phyloP scores from a whole-genome alignment of 2,888 invertebrate species.

The Andricus curvator region DNA sequence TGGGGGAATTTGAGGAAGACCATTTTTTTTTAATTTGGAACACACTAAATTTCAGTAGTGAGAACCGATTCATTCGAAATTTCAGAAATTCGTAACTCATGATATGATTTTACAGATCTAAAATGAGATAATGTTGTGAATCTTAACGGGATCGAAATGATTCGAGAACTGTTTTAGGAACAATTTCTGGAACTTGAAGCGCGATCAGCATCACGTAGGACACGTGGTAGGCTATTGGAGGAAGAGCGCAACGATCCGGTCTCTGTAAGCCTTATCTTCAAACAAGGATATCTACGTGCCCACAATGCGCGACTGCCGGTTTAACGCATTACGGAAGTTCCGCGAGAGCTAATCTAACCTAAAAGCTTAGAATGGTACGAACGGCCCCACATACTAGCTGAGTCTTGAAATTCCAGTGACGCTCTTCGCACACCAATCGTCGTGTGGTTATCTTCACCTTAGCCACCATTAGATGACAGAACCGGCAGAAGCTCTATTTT shows the following conservation, averaged over 20 bases:
- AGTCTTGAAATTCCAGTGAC: conserved; percentile 61
- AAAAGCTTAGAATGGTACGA: conserved; percentile 61
- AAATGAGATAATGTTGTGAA: background rate
- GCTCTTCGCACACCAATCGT: conserved; percentile 46
- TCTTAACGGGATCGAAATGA: conserved; percentile 10
- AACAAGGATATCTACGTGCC: conserved; percentile 45
- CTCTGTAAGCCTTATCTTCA: conserved; percentile 40
- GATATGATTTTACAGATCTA: no score
- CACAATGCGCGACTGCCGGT: conserved; percentile 63
- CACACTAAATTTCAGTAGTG: no score
- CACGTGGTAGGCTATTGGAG: conserved; percentile 37
- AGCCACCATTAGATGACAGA: background rate
- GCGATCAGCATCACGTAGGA: conserved; percentile 38
- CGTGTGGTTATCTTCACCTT: conserved; percentile 36
- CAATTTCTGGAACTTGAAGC: conserved; percentile 29
- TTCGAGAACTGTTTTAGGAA: conserved; percentile 30
- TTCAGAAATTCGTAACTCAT: no score
- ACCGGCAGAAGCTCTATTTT: conserved; percentile 32
- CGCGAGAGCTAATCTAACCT: conserved; percentile 66
- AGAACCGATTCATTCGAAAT: no score
- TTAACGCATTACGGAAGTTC: conserved; percentile 77
- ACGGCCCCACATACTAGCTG: conserved; percentile 52
- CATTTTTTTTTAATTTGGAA: no score
- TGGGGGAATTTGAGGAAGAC: no score
- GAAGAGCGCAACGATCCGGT: conserved; percentile 25